phyloP scores from a whole-genome alignment of 2,113 vertebrate species.

The Pelmatolapia mariae region DNA sequence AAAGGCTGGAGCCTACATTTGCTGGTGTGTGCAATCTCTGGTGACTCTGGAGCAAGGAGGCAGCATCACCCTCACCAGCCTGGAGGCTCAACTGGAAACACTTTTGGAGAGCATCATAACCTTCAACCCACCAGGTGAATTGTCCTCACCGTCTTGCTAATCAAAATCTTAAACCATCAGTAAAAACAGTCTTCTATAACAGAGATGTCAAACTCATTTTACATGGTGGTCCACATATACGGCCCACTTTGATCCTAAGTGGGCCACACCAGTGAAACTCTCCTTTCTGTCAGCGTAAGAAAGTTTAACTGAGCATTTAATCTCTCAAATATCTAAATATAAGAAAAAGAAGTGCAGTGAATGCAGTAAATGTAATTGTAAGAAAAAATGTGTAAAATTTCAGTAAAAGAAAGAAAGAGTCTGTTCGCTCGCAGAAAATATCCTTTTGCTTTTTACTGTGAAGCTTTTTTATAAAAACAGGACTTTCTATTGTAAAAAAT shows the following conservation, averaged over 20 bases:
- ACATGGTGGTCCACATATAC: background rate
- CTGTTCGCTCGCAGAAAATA: background rate
- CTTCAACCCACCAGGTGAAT: slow-evolving; percentile 87
- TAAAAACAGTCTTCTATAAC: background rate
- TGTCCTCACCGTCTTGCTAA: background rate
- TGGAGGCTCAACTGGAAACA: slow-evolving; percentile 86
- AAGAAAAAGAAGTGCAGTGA: background rate
- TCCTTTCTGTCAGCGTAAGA: background rate
- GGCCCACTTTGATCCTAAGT: background rate
- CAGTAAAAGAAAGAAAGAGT: background rate
- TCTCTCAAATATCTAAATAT: background rate
- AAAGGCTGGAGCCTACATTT: slow-evolving; percentile 48
- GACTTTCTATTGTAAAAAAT: background rate
- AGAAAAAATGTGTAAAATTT: background rate
- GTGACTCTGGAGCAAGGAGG: slow-evolving; percentile 85
- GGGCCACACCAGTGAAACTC: background rate
- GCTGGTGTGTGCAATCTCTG: slow-evolving; percentile 76
- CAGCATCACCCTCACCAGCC: slow-evolving; percentile 75
- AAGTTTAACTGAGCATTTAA: background rate
- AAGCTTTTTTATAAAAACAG: background rate
- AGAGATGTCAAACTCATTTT: background rate
- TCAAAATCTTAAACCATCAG: background rate
- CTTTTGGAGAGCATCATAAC: slow-evolving; percentile 83
- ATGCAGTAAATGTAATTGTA: background rate
- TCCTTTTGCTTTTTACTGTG: background rate